Evolutionary conservation across 1,140 invertebrate species (phyloP).

Genomic region (Drosophila ogumai): DNA sequence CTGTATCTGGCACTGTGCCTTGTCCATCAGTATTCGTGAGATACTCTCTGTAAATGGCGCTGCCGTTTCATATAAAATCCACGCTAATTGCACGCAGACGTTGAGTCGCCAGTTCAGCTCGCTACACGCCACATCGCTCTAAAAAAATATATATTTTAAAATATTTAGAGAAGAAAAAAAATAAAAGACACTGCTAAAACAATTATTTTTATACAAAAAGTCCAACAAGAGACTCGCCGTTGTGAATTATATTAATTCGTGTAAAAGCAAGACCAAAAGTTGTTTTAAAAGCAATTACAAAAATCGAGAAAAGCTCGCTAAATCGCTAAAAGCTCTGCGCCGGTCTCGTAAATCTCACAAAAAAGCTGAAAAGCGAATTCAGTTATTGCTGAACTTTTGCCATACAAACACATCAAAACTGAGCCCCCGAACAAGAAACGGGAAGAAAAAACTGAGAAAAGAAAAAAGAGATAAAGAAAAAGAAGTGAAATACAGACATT

Average conservation of each 20-base stretch:
- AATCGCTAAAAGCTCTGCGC: constrained; percentile 70
- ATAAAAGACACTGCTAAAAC: constrained; percentile 36
- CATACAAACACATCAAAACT: constrained; percentile 51
- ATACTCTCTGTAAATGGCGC: constrained; percentile 16
- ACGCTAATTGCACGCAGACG: constrained; percentile 72
- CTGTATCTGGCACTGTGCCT: not conserved
- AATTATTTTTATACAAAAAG: constrained; percentile 48
- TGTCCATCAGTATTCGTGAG: constrained; percentile 16
- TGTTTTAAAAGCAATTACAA: constrained; percentile 19
- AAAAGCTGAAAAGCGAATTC: constrained; percentile 64
- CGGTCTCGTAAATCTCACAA: constrained; percentile 73
- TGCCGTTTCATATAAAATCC: constrained; percentile 73
- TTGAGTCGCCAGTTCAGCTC: constrained; percentile 80
- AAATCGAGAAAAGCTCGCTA: constrained; percentile 47
- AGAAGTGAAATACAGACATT: constrained; percentile 40
- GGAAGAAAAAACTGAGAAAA: constrained; percentile 23
- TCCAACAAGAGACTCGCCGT: constrained; percentile 53
- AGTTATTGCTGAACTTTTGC: constrained; percentile 83
- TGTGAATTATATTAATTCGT: constrained; percentile 72
- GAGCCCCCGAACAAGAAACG: constrained; percentile 12
- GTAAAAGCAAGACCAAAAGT: constrained; percentile 35
- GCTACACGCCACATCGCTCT: constrained; percentile 54
- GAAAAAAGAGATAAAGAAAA: constrained; percentile 5
- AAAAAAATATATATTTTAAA: constrained; percentile 19
- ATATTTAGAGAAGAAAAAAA: constrained; percentile 23